Percentiles rank a stretch among this genome's conserved stretches.
Evolutionary conservation across 2,888 invertebrate genomes (phyloP).

Genomic region (Epistrophella euchroma): DNA sequence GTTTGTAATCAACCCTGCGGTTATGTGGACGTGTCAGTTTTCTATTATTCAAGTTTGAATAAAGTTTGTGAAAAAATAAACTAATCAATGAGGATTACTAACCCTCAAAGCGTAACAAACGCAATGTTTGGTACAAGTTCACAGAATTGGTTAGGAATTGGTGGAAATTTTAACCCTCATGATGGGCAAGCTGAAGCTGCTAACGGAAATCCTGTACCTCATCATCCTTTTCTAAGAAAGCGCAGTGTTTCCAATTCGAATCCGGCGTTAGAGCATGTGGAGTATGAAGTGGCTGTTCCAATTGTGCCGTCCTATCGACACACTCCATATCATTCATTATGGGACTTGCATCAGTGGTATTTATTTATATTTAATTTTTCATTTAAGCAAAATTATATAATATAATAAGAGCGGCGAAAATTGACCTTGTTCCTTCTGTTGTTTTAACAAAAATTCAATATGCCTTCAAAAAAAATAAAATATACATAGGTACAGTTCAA

Average conservation of each 20-base stretch:
- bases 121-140: slow-evolving; percentile 81
- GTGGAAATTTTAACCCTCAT: slow-evolving; percentile 59
- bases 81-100: slow-evolving; percentile 71
- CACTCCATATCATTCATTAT: slow-evolving; percentile 84
- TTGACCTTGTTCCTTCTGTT: background rate
- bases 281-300: slow-evolving; percentile 83
- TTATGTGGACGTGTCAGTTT: slow-evolving; percentile 76
- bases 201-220: slow-evolving; percentile 47
- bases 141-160: slow-evolving; percentile 82
- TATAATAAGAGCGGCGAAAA: background rate
- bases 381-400: background rate
- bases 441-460: background rate
- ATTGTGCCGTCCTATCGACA: slow-evolving; percentile 83
- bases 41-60: slow-evolving; percentile 40
- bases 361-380: background rate
- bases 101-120: slow-evolving; percentile 47
- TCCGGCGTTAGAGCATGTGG: slow-evolving; percentile 83
- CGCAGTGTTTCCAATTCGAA: slow-evolving; percentile 82
- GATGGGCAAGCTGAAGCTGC: slow-evolving; percentile 35
- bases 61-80: slow-evolving; percentile 15
- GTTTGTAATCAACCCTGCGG: slow-evolving; percentile 81
- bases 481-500: background rate
- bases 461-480: background rate
- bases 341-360: slow-evolving; percentile 84
- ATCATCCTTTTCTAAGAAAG: slow-evolving; percentile 79